A percentile compares a stretch with the other conserved stretches of the same genome.
Conservation (phyloP, 2,113 vertebrate species). For the Leiothrix lutea region DNA sequence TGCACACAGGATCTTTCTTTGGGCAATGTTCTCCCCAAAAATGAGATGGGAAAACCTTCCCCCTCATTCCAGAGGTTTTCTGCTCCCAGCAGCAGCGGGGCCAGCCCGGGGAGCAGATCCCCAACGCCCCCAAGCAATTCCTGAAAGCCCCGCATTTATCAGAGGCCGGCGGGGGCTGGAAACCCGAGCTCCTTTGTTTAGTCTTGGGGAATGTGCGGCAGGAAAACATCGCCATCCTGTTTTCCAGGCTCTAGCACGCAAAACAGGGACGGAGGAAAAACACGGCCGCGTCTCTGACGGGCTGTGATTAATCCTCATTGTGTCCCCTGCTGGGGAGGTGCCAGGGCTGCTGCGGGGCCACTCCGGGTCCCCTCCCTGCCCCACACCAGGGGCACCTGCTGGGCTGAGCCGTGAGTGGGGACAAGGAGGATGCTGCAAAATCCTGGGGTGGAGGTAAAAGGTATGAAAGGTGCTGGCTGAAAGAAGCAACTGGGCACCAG, state of each 20-base stretch:
- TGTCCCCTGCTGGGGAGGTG: not conserved
- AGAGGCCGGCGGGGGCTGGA: not conserved
- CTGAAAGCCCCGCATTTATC: slow-evolving; percentile 20
- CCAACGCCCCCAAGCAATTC: not conserved
- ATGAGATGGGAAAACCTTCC: not conserved
- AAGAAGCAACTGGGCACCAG: no score
- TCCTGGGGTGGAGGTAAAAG: rapidly evolving
- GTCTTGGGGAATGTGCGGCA: slow-evolving; percentile 37
- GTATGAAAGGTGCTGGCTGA: not conserved
- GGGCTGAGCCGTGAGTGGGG: rapidly evolving
- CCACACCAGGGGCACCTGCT: not conserved
- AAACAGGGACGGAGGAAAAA: slow-evolving; percentile 58
- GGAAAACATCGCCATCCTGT: slow-evolving; percentile 69
- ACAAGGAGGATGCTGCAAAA: not conserved
- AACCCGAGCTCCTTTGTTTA: slow-evolving; percentile 64
- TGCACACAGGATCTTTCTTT: not conserved
- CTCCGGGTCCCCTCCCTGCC: rapidly evolving
- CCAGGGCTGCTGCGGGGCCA: not conserved
- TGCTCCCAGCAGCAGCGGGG: not conserved
- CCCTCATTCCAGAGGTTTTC: not conserved
- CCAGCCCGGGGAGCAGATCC: not conserved
- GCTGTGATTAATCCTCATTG: slow-evolving; percentile 47
- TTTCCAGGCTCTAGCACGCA: slow-evolving; percentile 49
- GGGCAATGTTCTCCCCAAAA: not conserved
- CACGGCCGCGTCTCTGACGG: not conserved